Evolutionary conservation across 2,113 vertebrate species (phyloP).

Genomic region (Pterocles gutturalis): DNA sequence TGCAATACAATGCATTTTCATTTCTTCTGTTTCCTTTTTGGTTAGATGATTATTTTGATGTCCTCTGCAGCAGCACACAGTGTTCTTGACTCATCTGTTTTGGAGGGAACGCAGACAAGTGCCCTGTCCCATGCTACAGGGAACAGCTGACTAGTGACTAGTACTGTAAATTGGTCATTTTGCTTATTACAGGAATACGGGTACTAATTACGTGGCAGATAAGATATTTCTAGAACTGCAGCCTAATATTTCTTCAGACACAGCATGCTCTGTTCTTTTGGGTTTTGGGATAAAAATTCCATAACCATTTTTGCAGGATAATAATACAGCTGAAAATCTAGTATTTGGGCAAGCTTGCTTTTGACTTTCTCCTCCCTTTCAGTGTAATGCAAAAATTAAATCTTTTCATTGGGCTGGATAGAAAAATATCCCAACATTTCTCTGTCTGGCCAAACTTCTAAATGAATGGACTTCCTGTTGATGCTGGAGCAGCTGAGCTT

Average conservation of each 20-base stretch:
- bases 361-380: not conserved
- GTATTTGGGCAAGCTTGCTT: not conserved
- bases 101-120: not conserved
- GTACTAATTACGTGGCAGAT: not conserved
- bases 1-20: not conserved
- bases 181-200: not conserved
- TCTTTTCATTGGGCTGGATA: not conserved
- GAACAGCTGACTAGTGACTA: slow-evolving; percentile 1
- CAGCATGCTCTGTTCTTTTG: not conserved
- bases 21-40: slow-evolving; percentile 17
- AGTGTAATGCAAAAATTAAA: not conserved
- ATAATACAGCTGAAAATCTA: not conserved
- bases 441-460: not conserved
- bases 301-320: not conserved
- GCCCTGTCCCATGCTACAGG: not conserved
- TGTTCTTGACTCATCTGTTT: not conserved
- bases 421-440: not conserved
- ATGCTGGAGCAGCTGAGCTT: not conserved
- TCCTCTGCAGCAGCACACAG: not conserved
- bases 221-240: not conserved
- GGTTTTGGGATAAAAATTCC: not conserved
- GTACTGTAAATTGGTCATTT: not conserved
- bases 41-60: not conserved
- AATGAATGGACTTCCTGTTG: not conserved
- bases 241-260: not conserved